Base-by-base conservation (phyloP, 2,888 invertebrate genomes). In the Microctonus brassicae region DNA sequence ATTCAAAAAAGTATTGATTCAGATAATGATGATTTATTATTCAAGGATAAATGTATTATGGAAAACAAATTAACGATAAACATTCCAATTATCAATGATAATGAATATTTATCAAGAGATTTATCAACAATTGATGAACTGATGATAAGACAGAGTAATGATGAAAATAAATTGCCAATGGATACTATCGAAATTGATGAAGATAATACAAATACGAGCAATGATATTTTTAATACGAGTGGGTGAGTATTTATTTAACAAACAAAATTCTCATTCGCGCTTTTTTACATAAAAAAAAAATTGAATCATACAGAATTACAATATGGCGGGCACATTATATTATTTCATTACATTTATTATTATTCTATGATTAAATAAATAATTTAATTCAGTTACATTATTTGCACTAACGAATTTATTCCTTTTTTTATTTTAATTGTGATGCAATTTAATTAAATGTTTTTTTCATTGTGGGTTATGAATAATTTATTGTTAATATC, bases 1-100 rank as follows among this genome's bases (percentile, higher is more conserved):
- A 80, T 80, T 57, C 80, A 82, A 66, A 82, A 82, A 68, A 81
- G 79, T 61, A 71, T 82, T 26, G 79, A 81, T 67, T 81, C 81
- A 29, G 82, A 79, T 20, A 82, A 80, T 52, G 80, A 81, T 60
- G 81, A 79, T 70, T 81, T 81, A n/a, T 81, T 81, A 53, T 75
- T 81, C 6, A 78, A 79, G 61, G 76, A 77, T 29, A 58, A 33
- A 58, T n/a, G 58, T 58, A 33, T n/a, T 58, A 34, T 47, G 42
- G 42, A 42, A 11, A 42, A 4, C 4, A 42, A 42, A 42, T n/a
- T 42, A n/a, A 7, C 47, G 17, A 47, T 47, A 47, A 47, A 58
- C 58, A 58, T 58, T 58, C 58, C 58, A 58, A 47, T 47, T 47
- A 47, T 47, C 17, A 47, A 47, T 47, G 47, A 47, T 47, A 47